phyloP scores from a whole-genome alignment of 1,140 invertebrate genomes.

The Dysdera silvatica region DNA sequence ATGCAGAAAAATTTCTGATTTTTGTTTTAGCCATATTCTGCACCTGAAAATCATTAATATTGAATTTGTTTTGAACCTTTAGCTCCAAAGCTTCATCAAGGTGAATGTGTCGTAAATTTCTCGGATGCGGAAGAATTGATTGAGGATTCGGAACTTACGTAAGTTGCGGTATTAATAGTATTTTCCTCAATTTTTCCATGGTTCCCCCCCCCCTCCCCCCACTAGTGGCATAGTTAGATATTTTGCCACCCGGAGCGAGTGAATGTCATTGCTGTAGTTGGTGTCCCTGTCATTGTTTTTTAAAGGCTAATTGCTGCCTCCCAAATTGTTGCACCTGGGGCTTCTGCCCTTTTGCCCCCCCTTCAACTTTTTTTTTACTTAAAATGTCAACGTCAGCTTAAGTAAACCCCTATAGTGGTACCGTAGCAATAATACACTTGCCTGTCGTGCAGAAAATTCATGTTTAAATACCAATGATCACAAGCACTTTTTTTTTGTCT shows the following conservation, averaged over 20 bases:
- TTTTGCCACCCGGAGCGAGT: not conserved
- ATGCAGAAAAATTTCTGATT: not conserved
- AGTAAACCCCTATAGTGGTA: too few species aligned
- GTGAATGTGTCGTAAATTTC: conserved; percentile 68
- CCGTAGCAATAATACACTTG: too few species aligned
- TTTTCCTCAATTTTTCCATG: conserved; percentile 7
- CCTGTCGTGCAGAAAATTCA: too few species aligned
- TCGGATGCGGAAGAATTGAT: conserved; percentile 87
- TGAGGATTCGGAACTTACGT: conserved; percentile 67
- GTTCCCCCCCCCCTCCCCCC: conserved; percentile 29
- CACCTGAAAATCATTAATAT: too few species aligned
- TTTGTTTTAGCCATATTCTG: too few species aligned
- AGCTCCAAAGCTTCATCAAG: conserved; percentile 48
- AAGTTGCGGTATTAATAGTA: conserved; percentile 32
- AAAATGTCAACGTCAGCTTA: too few species aligned
- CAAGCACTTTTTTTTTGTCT: too few species aligned
- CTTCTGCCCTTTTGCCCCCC: too few species aligned
- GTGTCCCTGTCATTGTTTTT: not conserved
- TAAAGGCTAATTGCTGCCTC: too few species aligned
- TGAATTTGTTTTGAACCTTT: conserved; percentile 36
- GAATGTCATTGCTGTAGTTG: not conserved
- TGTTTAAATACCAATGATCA: too few species aligned
- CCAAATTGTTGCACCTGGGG: too few species aligned
- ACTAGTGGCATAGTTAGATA: not conserved
- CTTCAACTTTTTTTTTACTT: too few species aligned